phyloP scores from a whole-genome alignment of 2,888 invertebrate genomes.

The Melanotus villosus region DNA sequence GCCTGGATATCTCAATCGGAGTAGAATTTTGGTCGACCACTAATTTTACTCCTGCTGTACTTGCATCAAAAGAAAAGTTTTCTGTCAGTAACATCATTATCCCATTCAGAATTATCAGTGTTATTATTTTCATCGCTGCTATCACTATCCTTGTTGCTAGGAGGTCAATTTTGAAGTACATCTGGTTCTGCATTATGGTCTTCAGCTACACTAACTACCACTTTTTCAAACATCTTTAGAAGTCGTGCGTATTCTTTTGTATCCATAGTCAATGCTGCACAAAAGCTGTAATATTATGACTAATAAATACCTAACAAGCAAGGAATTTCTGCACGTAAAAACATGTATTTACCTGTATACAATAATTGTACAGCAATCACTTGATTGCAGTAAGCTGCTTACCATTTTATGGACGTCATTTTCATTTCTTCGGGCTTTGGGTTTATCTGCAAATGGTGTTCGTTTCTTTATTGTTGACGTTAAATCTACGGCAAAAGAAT shows the following conservation, averaged over 20 bases:
- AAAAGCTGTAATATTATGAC: too few relatives aligned
- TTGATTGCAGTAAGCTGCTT: neutral
- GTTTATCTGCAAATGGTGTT: too few relatives aligned
- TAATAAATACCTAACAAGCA: too few relatives aligned
- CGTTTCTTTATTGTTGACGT: too few relatives aligned
- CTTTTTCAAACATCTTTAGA: too few relatives aligned
- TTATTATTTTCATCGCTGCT: neutral
- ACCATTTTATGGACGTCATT: neutral
- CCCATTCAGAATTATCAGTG: neutral
- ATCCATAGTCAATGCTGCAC: too few relatives aligned
- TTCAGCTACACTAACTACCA: neutral
- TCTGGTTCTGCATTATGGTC: neutral
- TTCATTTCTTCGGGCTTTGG: too few relatives aligned
- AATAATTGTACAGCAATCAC: too few relatives aligned
- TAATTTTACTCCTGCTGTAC: neutral
- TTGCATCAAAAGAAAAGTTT: slow-evolving; percentile 3
- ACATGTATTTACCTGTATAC: too few relatives aligned
- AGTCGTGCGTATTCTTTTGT: too few relatives aligned
- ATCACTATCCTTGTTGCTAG: neutral
- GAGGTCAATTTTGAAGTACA: neutral
- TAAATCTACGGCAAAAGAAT: neutral
- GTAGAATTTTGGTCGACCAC: neutral
- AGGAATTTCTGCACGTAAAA: too few relatives aligned
- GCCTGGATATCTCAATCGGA: neutral
- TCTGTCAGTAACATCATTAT: neutral